phyloP scores from a whole-genome alignment of 2,888 invertebrate genomes.

The Idaea aversata region DNA sequence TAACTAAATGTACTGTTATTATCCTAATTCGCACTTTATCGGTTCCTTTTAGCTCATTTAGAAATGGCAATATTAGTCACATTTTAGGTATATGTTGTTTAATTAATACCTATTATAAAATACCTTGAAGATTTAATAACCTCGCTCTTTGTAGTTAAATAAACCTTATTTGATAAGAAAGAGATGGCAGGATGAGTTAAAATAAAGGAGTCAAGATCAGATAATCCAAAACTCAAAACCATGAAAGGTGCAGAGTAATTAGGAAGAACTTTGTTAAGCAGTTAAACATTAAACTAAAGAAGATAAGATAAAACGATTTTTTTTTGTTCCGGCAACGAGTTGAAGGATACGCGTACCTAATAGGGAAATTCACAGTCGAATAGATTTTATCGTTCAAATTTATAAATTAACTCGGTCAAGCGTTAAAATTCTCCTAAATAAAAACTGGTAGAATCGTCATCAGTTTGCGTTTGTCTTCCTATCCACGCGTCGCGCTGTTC shows the following conservation, averaged over 20 bases:
- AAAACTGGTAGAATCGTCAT: neutral
- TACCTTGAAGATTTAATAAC: too few relatives aligned
- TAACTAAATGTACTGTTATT: too few relatives aligned
- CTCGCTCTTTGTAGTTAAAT: too few relatives aligned
- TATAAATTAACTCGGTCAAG: neutral
- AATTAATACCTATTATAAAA: too few relatives aligned
- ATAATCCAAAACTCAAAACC: neutral
- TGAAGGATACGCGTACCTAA: conserved; percentile 5
- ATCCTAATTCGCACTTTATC: too few relatives aligned
- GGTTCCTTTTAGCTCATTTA: too few relatives aligned
- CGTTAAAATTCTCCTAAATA: neutral
- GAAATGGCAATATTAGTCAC: too few relatives aligned
- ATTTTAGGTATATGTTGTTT: too few relatives aligned
- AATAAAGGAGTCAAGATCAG: neutral
- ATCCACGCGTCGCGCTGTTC: neutral
- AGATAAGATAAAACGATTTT: neutral
- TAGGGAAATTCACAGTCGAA: conserved; percentile 20
- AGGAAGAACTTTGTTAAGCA: neutral
- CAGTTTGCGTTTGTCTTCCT: neutral
- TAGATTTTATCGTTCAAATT: conserved; percentile 10
- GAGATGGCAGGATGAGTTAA: too few relatives aligned
- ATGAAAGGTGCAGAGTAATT: neutral
- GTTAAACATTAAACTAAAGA: neutral
- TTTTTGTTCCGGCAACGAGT: conserved; percentile 19
- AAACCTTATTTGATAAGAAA: too few relatives aligned